Evolutionary conservation across 2,888 invertebrate species (phyloP).

Genomic region (Agapostemon virescens): DNA sequence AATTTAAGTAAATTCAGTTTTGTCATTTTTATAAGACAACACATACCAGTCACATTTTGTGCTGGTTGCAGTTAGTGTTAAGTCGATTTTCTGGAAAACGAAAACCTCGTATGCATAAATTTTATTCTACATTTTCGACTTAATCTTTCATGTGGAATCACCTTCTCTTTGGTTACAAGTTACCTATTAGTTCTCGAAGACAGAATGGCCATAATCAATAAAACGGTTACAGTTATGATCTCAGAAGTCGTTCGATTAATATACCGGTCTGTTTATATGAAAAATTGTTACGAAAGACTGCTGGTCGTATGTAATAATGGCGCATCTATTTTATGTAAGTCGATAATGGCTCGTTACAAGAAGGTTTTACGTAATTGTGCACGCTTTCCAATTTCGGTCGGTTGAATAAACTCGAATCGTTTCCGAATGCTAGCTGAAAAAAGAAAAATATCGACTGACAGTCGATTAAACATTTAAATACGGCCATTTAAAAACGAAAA

Average conservation of each 20-base stretch:
- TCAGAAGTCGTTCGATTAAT: not conserved
- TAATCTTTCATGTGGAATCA: no score
- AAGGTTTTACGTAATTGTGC: conserved; percentile 3
- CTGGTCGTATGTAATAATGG: not conserved
- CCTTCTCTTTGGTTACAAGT: not conserved
- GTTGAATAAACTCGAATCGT: conserved; percentile 1
- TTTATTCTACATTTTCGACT: no score
- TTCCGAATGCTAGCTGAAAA: not conserved
- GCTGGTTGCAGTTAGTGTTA: no score
- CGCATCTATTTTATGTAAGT: conserved; percentile 9
- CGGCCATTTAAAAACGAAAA: no score
- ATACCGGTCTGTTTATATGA: not conserved
- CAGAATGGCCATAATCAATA: not conserved
- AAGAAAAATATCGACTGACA: not conserved
- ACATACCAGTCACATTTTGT: no score
- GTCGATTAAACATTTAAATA: not conserved
- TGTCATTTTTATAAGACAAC: no score
- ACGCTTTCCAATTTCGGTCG: conserved; percentile 10
- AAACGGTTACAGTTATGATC: not conserved
- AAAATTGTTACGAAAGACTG: not conserved
- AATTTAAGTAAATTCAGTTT: no score
- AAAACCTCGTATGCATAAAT: no score
- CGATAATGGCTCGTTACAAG: not conserved
- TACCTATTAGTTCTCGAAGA: not conserved
- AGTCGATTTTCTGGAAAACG: no score